These are phyloP conservation scores for Spodoptera frugiperda DNA, from an alignment of 1,140 invertebrate species.

Conservation along the genomic window DNA sequence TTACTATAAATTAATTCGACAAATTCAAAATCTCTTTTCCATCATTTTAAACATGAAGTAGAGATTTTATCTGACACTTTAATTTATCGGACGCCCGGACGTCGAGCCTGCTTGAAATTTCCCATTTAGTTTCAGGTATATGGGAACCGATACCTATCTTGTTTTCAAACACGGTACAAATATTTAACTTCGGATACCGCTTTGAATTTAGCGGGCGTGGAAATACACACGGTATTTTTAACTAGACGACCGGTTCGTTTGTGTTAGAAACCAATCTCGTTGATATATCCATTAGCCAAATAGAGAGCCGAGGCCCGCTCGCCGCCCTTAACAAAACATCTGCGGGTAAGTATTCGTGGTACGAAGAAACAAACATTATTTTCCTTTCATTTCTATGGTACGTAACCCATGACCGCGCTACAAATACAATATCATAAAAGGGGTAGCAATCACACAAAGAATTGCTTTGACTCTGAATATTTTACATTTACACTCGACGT, in stretches of 20 bases:
- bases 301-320: conserved; percentile 55
- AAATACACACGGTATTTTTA: conserved; percentile 56
- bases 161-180: conserved; percentile 38
- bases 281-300: conserved; percentile 64
- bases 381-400: conserved; percentile 46
- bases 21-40: neutral
- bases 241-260: conserved; percentile 55
- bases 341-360: conserved; percentile 48
- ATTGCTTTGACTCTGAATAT: conserved; percentile 15
- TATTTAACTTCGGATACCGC: conserved; percentile 40
- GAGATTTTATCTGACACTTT: conserved; percentile 12
- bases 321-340: conserved; percentile 57
- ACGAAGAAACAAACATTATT: conserved; percentile 47
- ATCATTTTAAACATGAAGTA: conserved; percentile 3
- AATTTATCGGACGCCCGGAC: neutral
- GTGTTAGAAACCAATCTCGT: conserved; percentile 63
- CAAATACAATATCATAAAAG: conserved; percentile 29
- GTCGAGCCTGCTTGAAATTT: conserved; percentile 23
- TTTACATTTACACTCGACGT: neutral
- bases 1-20: neutral
- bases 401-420: conserved; percentile 21
- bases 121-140: conserved; percentile 39
- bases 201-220: conserved; percentile 48
- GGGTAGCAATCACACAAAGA: conserved; percentile 21
- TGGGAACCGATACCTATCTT: conserved; percentile 31